Evolutionary conservation across 2,797 vertebrate species (phyloP).

Genomic region (Austrolebias charrua): DNA sequence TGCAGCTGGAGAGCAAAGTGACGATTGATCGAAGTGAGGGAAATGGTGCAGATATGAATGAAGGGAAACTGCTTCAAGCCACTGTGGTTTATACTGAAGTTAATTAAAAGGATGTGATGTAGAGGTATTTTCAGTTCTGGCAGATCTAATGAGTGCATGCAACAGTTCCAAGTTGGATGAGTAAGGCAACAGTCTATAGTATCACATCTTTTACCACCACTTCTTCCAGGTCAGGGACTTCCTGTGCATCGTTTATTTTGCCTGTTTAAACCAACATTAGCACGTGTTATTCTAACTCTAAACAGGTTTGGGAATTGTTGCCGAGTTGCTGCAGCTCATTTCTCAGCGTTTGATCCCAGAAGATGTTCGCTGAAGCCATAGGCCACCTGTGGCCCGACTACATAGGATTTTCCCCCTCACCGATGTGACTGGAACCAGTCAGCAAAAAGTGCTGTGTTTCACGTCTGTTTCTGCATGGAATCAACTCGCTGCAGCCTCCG

Average conservation of each 20-base stretch:
- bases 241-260: slow-evolving; percentile 9
- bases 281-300: slow-evolving; percentile 21
- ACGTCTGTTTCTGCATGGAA: slow-evolving; percentile 24
- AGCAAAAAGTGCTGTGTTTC: slow-evolving; percentile 12
- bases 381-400: slow-evolving; percentile 52
- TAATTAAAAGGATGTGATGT: slow-evolving; percentile 3
- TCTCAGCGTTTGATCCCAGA: slow-evolving; percentile 48
- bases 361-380: slow-evolving; percentile 58
- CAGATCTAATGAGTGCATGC: slow-evolving; percentile 1
- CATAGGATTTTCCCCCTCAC: not conserved
- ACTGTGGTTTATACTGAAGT: slow-evolving; percentile 26
- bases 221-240: slow-evolving; percentile 13
- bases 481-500: slow-evolving; percentile 48
- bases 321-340: slow-evolving; percentile 51
- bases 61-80: slow-evolving; percentile 13
- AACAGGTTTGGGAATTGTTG: slow-evolving; percentile 59
- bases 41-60: slow-evolving; percentile 40
- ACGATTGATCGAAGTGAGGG: slow-evolving; percentile 48
- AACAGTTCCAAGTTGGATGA: not conserved
- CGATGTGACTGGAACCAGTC: slow-evolving; percentile 14
- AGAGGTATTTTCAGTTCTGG: not conserved
- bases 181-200: slow-evolving; percentile 30
- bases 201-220: slow-evolving; percentile 24
- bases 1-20: slow-evolving; percentile 13
- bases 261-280: slow-evolving; percentile 34